Evolutionary conservation across 1,140 invertebrate genomes (phyloP), one percentile per base, ranked within the genome.

Genomic region (Phymastichus coffea): DNA sequence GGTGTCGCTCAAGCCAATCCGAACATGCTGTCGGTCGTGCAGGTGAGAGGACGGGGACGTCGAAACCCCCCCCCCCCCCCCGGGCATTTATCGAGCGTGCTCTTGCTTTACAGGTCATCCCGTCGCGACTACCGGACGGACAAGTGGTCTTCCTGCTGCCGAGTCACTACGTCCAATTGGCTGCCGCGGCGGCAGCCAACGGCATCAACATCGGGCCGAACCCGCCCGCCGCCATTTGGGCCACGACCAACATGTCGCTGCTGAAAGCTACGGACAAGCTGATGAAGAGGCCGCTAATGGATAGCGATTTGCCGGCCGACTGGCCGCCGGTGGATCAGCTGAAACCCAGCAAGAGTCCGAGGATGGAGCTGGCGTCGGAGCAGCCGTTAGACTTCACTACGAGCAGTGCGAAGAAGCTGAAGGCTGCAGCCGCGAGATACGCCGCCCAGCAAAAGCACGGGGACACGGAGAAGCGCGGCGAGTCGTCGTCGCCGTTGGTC

Each of bases 71-170:
- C n/a, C n/a, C n/a, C n/a, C n/a, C n/a, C n/a, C n/a, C n/a, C n/a
- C n/a, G n/a, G n/a, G n/a, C n/a, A n/a, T n/a, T n/a, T n/a, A n/a
- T n/a, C n/a, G n/a, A n/a, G n/a, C n/a, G n/a, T n/a, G n/a, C n/a
- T n/a, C n/a, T n/a, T n/a, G n/a, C 10, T 10, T 49, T 35, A 26
- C 79, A 83, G 66, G 79, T 83, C 10, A 83, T 83, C 59, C 81
- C 81, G 0, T 82, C 81, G 0, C 68, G 81, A 33, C 64, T 84
- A 25, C 81, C 83, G 1, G 82, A 84, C 57, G 82, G 83, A 1
- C 82, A 84, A 57, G 81, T 84, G 2, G 82, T 84, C 2, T 84
- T 84, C 63, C 67, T 83, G 1, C 67, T 83, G 25, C 83, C 83
- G 47, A 83, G 81, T 65, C 80, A 82, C 58, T 83, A 83, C 64